Conservation (phyloP, 2,797 vertebrate species). For the Prunella strophiata region DNA sequence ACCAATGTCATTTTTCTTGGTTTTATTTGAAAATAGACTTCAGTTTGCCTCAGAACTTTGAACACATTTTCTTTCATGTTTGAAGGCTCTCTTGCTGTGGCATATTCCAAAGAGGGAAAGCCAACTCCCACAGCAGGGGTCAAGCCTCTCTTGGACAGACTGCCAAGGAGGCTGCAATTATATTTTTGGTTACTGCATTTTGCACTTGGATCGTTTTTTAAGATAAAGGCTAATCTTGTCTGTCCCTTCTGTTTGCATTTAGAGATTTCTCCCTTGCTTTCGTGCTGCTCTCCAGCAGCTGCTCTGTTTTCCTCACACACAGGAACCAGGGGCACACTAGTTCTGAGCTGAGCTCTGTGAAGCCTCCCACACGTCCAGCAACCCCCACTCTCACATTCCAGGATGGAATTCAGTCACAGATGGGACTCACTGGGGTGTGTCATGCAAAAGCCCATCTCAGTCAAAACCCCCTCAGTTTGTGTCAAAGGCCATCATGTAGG, state of each 20-base stretch:
- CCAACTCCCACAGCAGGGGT: background rate
- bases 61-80: background rate
- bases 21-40: background rate
- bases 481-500: background rate
- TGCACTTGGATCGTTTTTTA: background rate
- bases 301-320: slow-evolving; percentile 14
- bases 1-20: background rate
- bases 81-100: background rate
- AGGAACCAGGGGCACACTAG: background rate
- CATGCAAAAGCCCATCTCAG: background rate
- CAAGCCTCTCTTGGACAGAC: background rate
- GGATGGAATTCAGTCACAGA: slow-evolving; percentile 66
- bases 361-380: background rate
- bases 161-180: background rate
- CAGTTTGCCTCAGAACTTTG: background rate
- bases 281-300: background rate
- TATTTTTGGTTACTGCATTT: background rate
- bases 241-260: background rate
- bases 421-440: slow-evolving; percentile 11
- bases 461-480: background rate
- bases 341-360: background rate
- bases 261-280: background rate
- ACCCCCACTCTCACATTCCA: background rate
- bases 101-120: background rate
- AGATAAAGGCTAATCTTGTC: background rate